Percentiles rank a stretch among this genome's conserved stretches.
Conservation (phyloP, 2,113 vertebrate species). For the Saccopteryx bilineata region DNA sequence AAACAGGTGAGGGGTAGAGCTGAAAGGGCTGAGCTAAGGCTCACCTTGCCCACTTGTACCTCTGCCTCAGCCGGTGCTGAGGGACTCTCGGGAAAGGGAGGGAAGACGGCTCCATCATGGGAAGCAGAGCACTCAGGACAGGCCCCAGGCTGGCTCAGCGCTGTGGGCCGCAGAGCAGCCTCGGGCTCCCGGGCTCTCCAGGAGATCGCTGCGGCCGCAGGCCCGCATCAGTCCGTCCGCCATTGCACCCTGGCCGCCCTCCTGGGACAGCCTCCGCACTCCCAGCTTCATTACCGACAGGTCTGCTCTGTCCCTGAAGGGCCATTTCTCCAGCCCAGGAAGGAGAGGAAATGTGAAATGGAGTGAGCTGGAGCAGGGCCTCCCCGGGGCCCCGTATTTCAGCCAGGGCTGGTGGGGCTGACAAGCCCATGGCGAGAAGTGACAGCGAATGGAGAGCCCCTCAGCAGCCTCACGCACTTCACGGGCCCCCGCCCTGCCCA, state of each 20-base stretch:
- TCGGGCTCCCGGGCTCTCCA: background rate
- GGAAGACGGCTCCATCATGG: fast-evolving
- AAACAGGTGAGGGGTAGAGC: background rate
- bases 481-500: background rate
- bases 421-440: no score
- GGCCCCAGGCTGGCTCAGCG: background rate
- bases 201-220: background rate
- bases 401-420: conserved; percentile 6
- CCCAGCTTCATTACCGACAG: conserved; percentile 66
- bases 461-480: conserved; percentile 73
- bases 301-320: conserved; percentile 28
- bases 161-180: background rate
- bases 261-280: background rate
- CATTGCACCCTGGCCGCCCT: background rate
- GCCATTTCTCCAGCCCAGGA: conserved; percentile 46
- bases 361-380: background rate
- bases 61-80: background rate
- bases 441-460: conserved; percentile 28
- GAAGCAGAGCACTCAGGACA: background rate
- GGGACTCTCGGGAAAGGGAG: background rate
- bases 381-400: conserved; percentile 65
- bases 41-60: background rate
- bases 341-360: conserved; percentile 58
- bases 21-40: background rate
- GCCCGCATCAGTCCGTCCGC: background rate